Conservation (phyloP, 2,888 invertebrate species). For the Thymelicus sylvestris region DNA sequence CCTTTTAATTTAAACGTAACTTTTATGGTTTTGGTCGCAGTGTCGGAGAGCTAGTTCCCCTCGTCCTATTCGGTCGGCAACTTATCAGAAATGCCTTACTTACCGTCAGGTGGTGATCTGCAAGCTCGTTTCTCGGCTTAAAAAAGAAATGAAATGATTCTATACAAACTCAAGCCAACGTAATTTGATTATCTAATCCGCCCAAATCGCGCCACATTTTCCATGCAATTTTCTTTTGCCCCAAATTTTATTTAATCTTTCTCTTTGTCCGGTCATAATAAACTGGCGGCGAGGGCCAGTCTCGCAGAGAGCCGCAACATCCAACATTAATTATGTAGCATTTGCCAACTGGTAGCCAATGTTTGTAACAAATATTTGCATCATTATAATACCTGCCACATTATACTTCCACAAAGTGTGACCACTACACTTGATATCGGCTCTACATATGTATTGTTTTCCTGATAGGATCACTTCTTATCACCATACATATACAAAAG, state of each 20-base stretch:
- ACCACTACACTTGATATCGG: too few species aligned
- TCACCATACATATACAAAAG: too few species aligned
- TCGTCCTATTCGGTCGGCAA: too few species aligned
- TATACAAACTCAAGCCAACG: neutral
- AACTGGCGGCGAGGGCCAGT: slow-evolving; percentile 37
- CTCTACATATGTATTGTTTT: too few species aligned
- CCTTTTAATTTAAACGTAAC: too few species aligned
- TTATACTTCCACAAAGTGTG: too few species aligned
- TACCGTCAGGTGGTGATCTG: too few species aligned
- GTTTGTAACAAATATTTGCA: neutral
- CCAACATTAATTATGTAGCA: slow-evolving; percentile 55
- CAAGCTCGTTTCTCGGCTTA: too few species aligned
- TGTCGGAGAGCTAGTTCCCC: too few species aligned
- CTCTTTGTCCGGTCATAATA: slow-evolving; percentile 40
- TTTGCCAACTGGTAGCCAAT: slow-evolving; percentile 19
- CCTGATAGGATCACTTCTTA: too few species aligned
- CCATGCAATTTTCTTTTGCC: slow-evolving; percentile 23
- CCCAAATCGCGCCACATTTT: neutral
- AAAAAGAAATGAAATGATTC: neutral
- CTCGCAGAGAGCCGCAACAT: slow-evolving; percentile 45
- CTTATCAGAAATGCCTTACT: too few species aligned
- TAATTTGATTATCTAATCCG: slow-evolving; percentile 5
- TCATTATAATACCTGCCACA: neutral
- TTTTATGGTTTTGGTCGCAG: too few species aligned
- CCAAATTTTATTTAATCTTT: slow-evolving; percentile 40